A percentile compares a stretch with the other conserved stretches of the same genome.
Evolutionary conservation across 23 tunicate species (phyloP).

Genomic region (Trididemnum nubilum): DNA sequence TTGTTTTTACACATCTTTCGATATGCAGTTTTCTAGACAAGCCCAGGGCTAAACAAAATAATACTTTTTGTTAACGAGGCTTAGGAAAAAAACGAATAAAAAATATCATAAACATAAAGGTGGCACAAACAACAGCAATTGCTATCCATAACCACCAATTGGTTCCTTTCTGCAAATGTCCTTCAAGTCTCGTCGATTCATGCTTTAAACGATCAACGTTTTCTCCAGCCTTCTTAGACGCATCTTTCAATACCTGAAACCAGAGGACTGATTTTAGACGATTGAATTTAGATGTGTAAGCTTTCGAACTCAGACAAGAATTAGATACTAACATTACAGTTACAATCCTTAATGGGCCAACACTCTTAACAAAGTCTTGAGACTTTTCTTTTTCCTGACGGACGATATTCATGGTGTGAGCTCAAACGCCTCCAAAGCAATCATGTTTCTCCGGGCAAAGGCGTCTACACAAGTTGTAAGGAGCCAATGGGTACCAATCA

Average conservation of each 20-base stretch:
- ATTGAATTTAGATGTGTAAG: too few relatives aligned
- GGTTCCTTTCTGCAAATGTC: slow-evolving; percentile 74
- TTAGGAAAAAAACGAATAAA: slow-evolving; percentile 90
- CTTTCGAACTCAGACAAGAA: neutral
- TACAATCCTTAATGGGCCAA: neutral
- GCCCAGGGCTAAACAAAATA: too few relatives aligned
- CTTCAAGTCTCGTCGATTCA: slow-evolving; percentile 71
- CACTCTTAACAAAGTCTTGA: too few relatives aligned
- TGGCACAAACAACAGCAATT: slow-evolving; percentile 67
- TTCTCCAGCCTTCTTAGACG: slow-evolving; percentile 53
- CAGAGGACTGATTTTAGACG: too few relatives aligned
- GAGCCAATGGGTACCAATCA: too few relatives aligned
- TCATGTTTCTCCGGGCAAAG: too few relatives aligned
- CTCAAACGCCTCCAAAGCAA: too few relatives aligned
- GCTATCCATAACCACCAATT: slow-evolving; percentile 92
- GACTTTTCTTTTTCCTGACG: too few relatives aligned
- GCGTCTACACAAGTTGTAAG: too few relatives aligned
- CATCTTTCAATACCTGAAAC: slow-evolving; percentile 38
- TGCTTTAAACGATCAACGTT: slow-evolving; percentile 42
- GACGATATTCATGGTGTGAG: too few relatives aligned
- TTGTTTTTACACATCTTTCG: too few relatives aligned
- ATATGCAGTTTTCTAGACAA: too few relatives aligned
- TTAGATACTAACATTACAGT: neutral
- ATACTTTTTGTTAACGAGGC: slow-evolving; percentile 17
- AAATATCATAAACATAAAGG: slow-evolving; percentile 81